phyloP scores from a whole-genome alignment of 2,888 invertebrate genomes.

The Silvanus unidentatus region DNA sequence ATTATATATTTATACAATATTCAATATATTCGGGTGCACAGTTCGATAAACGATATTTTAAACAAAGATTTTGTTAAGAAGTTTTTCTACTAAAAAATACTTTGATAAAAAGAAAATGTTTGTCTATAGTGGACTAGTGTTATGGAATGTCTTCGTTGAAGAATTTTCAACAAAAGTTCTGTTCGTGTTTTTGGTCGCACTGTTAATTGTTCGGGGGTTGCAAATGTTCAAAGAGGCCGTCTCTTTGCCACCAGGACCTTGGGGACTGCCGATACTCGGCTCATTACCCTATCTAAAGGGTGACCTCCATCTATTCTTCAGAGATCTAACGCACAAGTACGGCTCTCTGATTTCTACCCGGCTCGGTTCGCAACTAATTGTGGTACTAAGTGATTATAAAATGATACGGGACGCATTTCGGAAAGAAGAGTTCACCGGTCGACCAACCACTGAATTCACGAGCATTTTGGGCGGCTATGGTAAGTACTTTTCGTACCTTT shows the following conservation, averaged over 20 bases:
- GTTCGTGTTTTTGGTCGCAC: constrained; percentile 51
- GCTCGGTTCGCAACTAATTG: constrained; percentile 75
- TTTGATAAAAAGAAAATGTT: constrained; percentile 41
- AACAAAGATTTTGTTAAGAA: too few relatives aligned
- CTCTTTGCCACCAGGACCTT: constrained; percentile 76
- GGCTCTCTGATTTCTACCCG: constrained; percentile 76
- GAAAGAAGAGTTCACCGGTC: constrained; percentile 80
- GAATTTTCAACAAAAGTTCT: constrained; percentile 45
- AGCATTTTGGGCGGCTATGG: constrained; percentile 83
- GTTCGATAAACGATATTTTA: too few relatives aligned
- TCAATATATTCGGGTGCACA: too few relatives aligned
- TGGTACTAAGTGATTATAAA: constrained; percentile 82
- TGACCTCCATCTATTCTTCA: constrained; percentile 70
- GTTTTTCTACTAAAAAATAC: too few relatives aligned
- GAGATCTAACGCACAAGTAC: constrained; percentile 69
- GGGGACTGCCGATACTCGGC: constrained; percentile 80
- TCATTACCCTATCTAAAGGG: constrained; percentile 76
- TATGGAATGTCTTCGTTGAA: constrained; percentile 45
- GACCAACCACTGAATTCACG: constrained; percentile 81
- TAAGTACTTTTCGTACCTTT: constrained; percentile 52
- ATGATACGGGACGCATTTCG: constrained; percentile 81
- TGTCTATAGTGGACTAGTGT: constrained; percentile 47
- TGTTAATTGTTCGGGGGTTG: constrained; percentile 41
- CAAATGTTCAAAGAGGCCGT: constrained; percentile 24
- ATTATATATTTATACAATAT: constrained; percentile 5